Evolutionary conservation across 2,113 vertebrate species (phyloP), one percentile per base, ranked within the genome.

Genomic region (Clupea harengus): DNA sequence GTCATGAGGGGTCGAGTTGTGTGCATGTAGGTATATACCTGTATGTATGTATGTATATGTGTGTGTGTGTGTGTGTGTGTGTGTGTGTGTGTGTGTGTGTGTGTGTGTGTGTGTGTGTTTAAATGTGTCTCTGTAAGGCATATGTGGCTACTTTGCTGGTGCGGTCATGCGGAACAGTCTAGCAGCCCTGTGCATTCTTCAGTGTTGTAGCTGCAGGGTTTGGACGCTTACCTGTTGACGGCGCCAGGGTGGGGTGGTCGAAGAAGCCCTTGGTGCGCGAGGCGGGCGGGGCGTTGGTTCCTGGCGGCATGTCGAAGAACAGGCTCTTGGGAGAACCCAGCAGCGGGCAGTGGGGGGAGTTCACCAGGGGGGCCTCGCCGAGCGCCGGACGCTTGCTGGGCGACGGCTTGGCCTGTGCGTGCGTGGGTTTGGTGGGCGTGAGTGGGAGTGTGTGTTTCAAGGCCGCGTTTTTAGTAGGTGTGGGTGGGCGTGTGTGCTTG

Each of bases 221-320:
- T 0, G 72, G 15, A 78, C 2, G 6, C 82, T 82, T 86, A 96
- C 95, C 95, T 91, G 93, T 86, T 80, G 88, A 13, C 5, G 85
- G 89, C 17, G 93, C 93, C 0, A 96, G 93, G 32, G 7, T 57
- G 15, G 94, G 94, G 91, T 96, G 95, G 67, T 96, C 94, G 9
- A 95, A 96, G 90, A 95, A 96, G 85, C 92, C 92, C 25, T 83
- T 94, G 80, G 94, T 92, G 52, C 86, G 83, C 60, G 32, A 83
- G 81, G 86, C 85, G 0, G 85, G 82, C 0, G 93, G 45, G 0
- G 91, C 5, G 6, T 93, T 90, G 0, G 87, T 88, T 45, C 83
- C 81, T 0, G 83, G 75, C 0, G 10, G 89, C 9, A 52, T 1
- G 7, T 92, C 92, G 39, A 95, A 95, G 88, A 95, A 93, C 22